Base-by-base conservation (phyloP, 2,888 invertebrate species). In the Noctua pronuba region DNA sequence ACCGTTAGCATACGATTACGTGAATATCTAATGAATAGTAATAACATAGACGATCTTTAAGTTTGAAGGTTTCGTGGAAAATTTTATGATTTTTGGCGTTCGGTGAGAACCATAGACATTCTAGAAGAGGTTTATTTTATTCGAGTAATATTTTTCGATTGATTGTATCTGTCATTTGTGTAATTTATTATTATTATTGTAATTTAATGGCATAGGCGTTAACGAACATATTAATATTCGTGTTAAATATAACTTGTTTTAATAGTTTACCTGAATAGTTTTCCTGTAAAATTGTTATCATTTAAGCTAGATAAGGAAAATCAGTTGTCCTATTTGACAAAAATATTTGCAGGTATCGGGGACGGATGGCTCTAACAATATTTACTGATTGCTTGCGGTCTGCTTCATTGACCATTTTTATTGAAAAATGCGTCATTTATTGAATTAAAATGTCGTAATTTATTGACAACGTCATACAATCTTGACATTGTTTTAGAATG, bases 11-110 rank as follows among this genome's bases (percentile, higher is more conserved):
- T 76, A 64, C 35, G 75, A 72, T 80, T 75, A 86, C 24, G 62
- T 72, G 66, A 77, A 79, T 82, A 77, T 77, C 64, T 78, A 77
- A 86, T 86, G 44, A 86, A 76, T 81, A 69, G 68, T 75, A 79
- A 80, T 78, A 76, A 71, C 74, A 66, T 74, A 49, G 41, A 80
- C 52, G 75, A 70, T 74, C 65, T 83, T 76, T 69, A 77, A 68
- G 46, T 75, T 81, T 68, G 62, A 84, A 81, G 73, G 75, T 62
- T 79, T 79, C 24, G 66, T 78, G 86, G 86, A 80, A 86, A 75
- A 58, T 62, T 73, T 75, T 66, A 46, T 68, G 13, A 52, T 18
- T 18, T 76, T 78, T 73, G 28, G 6, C 16, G 31, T 65, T 69
- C 5, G 46, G 28, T 83, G 55, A 62, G 71, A 72, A 67, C 13